Evolutionary conservation across 2,888 invertebrate genomes (phyloP), one percentile per base, ranked within the genome.

Genomic region (Drosophila lutescens): DNA sequence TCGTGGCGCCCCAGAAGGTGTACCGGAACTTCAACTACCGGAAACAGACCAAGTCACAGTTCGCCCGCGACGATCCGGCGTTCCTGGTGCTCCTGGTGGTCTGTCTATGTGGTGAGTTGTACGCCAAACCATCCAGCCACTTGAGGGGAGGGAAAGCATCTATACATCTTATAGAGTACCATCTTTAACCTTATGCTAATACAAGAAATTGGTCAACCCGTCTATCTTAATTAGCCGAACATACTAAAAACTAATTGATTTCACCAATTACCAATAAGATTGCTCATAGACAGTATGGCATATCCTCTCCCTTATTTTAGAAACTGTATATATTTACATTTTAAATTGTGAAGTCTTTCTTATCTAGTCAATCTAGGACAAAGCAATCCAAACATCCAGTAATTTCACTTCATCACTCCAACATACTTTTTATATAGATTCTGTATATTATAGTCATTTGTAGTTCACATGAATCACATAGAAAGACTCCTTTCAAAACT

Each of bases 11-110:
- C 15, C 98, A 99, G 90, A 98, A 98, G 94, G 98, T 99, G 40
- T 98, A 98, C 91, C 95, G 98, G 91, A 98, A 99, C 93, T 99
- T 98, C 92, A 97, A 98, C 90, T 98, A 98, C 93, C 95, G 99
- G 91, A 99, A 99, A 95, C 97, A 98, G 93, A 98, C 98, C 69
- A 99, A 99, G 93, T 97, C 98, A 83, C 99, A 99, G 92, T 99
- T 98, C 94, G 99, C 99, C 0, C 94, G 99, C 92, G 99, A 99
- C 93, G 99, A 99, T 93, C 99, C 99, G 50, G 99, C 99, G 30
- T 99, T 99, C 93, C 93, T 99, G 83, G 98, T 99, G 20, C 93
- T 99, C 63, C 94, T 99, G 47, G 94, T 96, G 83, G 93, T 96
- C 76, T 97, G 97, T 94, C 93, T 98, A 71, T 95, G 96, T 88